Base-by-base conservation (phyloP, 2,888 invertebrate species). In the Drosophila meridionalis region DNA sequence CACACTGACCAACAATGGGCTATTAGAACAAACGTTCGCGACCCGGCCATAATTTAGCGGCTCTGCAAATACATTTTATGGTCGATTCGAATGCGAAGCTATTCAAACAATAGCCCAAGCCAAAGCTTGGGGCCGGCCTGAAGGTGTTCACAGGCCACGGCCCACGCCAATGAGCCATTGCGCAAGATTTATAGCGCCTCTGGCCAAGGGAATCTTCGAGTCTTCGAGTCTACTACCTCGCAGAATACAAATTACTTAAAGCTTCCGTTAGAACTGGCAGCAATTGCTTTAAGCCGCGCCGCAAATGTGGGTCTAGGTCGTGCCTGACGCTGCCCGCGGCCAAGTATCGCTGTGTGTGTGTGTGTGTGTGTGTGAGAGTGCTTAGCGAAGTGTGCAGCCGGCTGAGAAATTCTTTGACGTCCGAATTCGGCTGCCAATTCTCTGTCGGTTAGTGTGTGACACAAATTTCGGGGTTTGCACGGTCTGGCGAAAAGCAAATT, bases 161-260 rank as follows among this genome's bases (percentile, higher is more conserved):
- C 74, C 62, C 72, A 50, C 65, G 70, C 77, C 87, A 84, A 89
- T 85, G 89, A 84, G 87, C 62, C 89, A 74, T 89, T 89, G 82
- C 82, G 76, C 84, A 85, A 89, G 87, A 86, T 86, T 86, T 87
- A 86, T 86, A 82, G 77, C 87, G 84, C 89, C 89, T 87, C 66
- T 64, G 66, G 69, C 52, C 34, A 53, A 48, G 50, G 45, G 65
- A 61, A 71, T 70, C 70, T 65, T 58, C 56, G 59, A 60, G 47
- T 70, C 67, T 64, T 57, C 61, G 58, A 63, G 45, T 56, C 56
- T 36, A 26, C 43, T 2, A n/a, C 12, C n/a, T 53, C 53, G 36
- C 56, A 14, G 66, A 58, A 53, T 59, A 58, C 43, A 57, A 65
- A 57, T 63, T 69, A 59, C 34, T 66, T 66, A 58, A 30, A 62